Conservation (phyloP, 37 sponge, comb jelly and placozoan species). For the Dysidea cf. avara region DNA sequence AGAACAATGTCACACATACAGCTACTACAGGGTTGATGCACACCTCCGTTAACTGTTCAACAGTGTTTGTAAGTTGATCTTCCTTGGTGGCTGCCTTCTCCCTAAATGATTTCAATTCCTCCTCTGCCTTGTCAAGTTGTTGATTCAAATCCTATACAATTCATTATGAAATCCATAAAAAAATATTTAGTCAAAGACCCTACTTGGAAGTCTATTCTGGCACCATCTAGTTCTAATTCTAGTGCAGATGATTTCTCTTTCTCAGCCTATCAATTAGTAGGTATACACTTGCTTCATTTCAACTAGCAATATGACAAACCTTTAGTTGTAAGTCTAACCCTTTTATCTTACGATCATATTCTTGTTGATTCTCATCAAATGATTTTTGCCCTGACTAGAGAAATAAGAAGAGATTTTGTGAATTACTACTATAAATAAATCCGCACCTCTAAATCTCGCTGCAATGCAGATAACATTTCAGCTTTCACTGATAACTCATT, state of each 20-base stretch:
- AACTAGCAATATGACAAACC: slow-evolving; percentile 1
- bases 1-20: neutral
- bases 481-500: slow-evolving; percentile 20
- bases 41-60: slow-evolving; percentile 20
- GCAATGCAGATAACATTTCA: slow-evolving; percentile 30
- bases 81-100: slow-evolving; percentile 5
- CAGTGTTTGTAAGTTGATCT: neutral
- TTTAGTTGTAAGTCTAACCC: slow-evolving; percentile 1
- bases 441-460: slow-evolving; percentile 30
- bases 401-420: too few species aligned
- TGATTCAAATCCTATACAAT: slow-evolving; percentile 34
- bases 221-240: slow-evolving; percentile 63
- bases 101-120: neutral
- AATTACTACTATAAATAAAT: too few species aligned
- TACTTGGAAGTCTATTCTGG: slow-evolving; percentile 51
- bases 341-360: slow-evolving; percentile 26
- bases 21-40: too few species aligned
- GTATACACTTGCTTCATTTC: neutral
- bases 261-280: slow-evolving; percentile 22
- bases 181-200: too few species aligned
- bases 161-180: neutral
- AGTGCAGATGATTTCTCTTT: slow-evolving; percentile 35
- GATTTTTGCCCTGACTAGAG: slow-evolving; percentile 18
- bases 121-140: slow-evolving; percentile 46
- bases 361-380: slow-evolving; percentile 32